Conservation (phyloP, 53 echinoderm and acorn worm genomes). For the Paelopatides confundens region DNA sequence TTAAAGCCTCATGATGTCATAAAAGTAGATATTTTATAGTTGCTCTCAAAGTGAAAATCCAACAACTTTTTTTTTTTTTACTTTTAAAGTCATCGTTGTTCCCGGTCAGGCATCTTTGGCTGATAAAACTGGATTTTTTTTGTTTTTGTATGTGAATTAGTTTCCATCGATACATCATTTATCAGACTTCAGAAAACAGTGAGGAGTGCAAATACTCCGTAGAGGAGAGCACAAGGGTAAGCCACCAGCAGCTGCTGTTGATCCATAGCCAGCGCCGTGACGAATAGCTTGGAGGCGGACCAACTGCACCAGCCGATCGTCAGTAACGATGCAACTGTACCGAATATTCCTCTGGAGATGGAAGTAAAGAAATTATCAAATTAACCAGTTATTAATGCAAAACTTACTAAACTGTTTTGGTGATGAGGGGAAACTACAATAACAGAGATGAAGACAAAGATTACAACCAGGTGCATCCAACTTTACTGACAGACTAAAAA, state of each 20-base stretch:
- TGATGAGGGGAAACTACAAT: too few species aligned
- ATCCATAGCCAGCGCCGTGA: conserved; percentile 96
- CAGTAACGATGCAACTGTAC: conserved; percentile 86
- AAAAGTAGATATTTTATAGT: neutral
- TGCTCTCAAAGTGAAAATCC: neutral
- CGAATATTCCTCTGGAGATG: conserved; percentile 79
- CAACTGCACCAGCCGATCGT: conserved; percentile 98
- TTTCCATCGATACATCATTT: neutral
- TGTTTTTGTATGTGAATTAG: neutral
- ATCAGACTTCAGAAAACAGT: conserved; percentile 84
- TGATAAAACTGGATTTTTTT: neutral
- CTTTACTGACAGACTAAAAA: too few species aligned
- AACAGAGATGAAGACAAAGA: too few species aligned
- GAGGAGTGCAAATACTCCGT: conserved; percentile 96
- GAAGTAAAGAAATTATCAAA: neutral
- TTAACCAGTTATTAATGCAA: too few species aligned
- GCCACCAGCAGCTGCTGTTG: conserved; percentile 96
- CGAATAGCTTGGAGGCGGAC: conserved; percentile 98
- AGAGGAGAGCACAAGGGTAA: conserved; percentile 98
- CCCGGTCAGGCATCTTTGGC: neutral
- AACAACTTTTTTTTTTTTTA: neutral
- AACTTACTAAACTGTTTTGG: too few species aligned
- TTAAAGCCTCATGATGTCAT: neutral
- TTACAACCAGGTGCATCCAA: too few species aligned
- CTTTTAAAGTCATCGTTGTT: neutral